phyloP scores from a whole-genome alignment of 2,113 vertebrate genomes.

The Pimephales promelas region DNA sequence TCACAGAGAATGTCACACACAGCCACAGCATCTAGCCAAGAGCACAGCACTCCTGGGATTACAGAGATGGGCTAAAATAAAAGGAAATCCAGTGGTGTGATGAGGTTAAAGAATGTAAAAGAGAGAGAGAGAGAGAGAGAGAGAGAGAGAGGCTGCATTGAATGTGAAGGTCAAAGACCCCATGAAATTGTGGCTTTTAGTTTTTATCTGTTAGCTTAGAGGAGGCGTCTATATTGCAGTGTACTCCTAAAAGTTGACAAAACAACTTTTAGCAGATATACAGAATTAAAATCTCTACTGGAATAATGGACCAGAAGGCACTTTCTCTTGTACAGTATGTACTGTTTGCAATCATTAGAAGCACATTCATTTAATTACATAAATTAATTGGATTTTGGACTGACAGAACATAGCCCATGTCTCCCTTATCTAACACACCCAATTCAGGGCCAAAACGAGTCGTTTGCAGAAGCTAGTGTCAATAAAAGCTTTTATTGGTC shows the following conservation, averaged over 20 bases:
- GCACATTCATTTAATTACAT: too few species aligned
- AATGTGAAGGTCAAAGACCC: background rate
- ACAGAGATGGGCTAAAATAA: slow-evolving; percentile 6
- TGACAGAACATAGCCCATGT: too few species aligned
- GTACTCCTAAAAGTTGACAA: background rate
- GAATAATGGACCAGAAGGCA: background rate
- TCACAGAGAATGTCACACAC: slow-evolving; percentile 52
- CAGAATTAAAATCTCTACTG: background rate
- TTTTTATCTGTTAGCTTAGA: background rate
- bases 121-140: slow-evolving; percentile 46
- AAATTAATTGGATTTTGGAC: too few species aligned
- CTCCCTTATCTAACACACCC: too few species aligned
- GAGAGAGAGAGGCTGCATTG: slow-evolving; percentile 8
- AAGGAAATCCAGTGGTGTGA: slow-evolving; percentile 29
- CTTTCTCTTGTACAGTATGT: background rate
- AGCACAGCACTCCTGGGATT: slow-evolving; percentile 59
- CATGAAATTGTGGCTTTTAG: background rate
- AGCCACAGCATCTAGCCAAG: slow-evolving; percentile 32
- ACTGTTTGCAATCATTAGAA: background rate
- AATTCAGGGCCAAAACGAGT: too few species aligned
- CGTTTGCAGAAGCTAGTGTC: too few species aligned
- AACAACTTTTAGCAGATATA: background rate
- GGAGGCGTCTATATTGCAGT: background rate
- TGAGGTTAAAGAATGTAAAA: slow-evolving; percentile 66
- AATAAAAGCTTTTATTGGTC: too few species aligned